phyloP scores from a whole-genome alignment of 23 tunicate genomes.

The Pegea sp. region DNA sequence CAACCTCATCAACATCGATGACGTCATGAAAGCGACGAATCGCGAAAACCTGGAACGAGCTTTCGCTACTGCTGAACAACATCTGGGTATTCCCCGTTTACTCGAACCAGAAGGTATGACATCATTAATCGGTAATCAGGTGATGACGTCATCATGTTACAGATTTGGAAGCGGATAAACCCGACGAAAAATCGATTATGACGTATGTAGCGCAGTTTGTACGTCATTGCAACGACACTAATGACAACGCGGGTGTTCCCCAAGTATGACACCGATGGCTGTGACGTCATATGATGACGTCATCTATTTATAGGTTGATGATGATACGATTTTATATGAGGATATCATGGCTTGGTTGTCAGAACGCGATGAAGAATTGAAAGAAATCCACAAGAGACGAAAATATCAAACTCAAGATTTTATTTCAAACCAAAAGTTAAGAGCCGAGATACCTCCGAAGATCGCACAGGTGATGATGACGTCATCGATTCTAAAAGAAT shows the following conservation, averaged over 20 bases:
- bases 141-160: no score
- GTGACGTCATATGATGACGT: no score
- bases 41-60: conserved; percentile 53
- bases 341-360: conserved; percentile 67
- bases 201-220: conserved; percentile 98
- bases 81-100: conserved; percentile 69
- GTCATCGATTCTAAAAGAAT: no score
- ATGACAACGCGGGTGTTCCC: no score
- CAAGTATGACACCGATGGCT: no score
- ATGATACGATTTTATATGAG: conserved; percentile 56
- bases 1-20: conserved; percentile 39
- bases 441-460: conserved; percentile 18
- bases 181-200: conserved; percentile 99
- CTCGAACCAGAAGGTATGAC: conserved; percentile 65
- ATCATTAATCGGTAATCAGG: no score
- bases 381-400: conserved; percentile 45
- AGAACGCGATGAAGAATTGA: conserved; percentile 35
- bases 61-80: conserved; percentile 51
- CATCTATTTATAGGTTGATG: conserved; percentile 43
- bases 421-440: conserved; percentile 13
- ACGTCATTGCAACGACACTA: conserved; percentile 24
- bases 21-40: conserved; percentile 18
- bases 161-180: conserved; percentile 97
- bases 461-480: conserved; percentile 40
- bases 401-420: conserved; percentile 83